phyloP scores from a whole-genome alignment of 2,888 invertebrate species.

The Drosophila atripex region DNA sequence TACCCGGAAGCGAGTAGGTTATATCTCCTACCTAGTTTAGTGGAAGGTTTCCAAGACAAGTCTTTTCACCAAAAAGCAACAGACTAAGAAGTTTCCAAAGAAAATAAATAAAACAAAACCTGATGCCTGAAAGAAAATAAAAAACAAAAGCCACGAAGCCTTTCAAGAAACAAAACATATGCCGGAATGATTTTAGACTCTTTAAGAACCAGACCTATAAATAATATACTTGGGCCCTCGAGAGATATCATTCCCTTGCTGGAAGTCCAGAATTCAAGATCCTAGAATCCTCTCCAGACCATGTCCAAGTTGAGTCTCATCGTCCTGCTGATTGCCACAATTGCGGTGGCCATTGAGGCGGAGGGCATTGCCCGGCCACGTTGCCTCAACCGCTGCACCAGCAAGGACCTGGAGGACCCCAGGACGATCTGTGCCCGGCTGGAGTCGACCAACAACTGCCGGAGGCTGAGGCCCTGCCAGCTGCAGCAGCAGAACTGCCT shows the following conservation, averaged over 20 bases:
- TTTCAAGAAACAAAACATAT: not conserved
- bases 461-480: conserved; percentile 54
- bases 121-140: not conserved
- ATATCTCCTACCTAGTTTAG: no score
- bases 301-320: conserved; percentile 50
- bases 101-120: not conserved
- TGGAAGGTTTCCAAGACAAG: no score
- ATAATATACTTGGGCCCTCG: rapidly evolving
- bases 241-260: conserved; percentile 15
- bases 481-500: conserved; percentile 68
- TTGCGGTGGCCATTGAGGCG: conserved; percentile 43
- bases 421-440: conserved; percentile 56
- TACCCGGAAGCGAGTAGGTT: no score
- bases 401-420: conserved; percentile 33
- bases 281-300: not conserved
- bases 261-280: not conserved
- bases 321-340: conserved; percentile 45
- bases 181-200: not conserved
- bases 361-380: not conserved
- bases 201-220: not conserved
- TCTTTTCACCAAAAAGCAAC: no score
- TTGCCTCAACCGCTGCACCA: conserved; percentile 54
- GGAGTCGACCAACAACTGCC: conserved; percentile 46
- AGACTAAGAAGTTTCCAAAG: not conserved
- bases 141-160: not conserved